Conservation (phyloP, 2,113 vertebrate species). For the Jaculus jaculus region DNA sequence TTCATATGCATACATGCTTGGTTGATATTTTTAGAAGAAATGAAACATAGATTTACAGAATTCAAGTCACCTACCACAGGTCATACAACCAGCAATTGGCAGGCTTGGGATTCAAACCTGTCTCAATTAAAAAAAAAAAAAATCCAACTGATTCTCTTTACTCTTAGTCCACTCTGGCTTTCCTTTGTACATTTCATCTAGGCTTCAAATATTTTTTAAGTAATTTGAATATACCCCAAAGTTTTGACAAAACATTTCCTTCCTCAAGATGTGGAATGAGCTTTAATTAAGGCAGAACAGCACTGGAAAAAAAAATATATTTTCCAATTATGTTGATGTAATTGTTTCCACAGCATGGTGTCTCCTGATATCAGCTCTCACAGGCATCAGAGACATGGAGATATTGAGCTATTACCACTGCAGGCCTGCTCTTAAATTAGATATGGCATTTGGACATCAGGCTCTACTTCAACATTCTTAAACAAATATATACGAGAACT, state of each 20-base stretch:
- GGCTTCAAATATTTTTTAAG: constrained; percentile 51
- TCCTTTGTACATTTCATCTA: constrained; percentile 19
- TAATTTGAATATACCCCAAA: constrained; percentile 47
- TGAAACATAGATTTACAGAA: background rate
- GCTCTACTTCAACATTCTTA: constrained; percentile 74
- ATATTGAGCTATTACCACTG: constrained; percentile 55
- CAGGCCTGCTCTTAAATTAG: constrained; percentile 73
- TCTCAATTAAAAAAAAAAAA: background rate
- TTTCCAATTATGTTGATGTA: constrained; percentile 70
- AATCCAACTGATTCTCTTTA: background rate
- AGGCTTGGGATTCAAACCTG: background rate
- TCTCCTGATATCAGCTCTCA: constrained; percentile 48
- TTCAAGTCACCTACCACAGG: background rate
- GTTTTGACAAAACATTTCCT: constrained; percentile 44
- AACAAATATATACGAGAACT: constrained; percentile 80
- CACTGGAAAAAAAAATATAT: constrained; percentile 50
- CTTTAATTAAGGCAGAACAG: constrained; percentile 73
- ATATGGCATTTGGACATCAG: constrained; percentile 76
- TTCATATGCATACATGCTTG: background rate
- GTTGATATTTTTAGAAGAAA: background rate
- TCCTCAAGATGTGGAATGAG: constrained; percentile 68
- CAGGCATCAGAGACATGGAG: constrained; percentile 51
- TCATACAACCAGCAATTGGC: background rate
- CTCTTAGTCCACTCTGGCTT: background rate
- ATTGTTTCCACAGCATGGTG: constrained; percentile 65